Evolutionary conservation across 2,797 vertebrate species (phyloP), one percentile per base, ranked within the genome.

Genomic region (Manis pentadactyla): DNA sequence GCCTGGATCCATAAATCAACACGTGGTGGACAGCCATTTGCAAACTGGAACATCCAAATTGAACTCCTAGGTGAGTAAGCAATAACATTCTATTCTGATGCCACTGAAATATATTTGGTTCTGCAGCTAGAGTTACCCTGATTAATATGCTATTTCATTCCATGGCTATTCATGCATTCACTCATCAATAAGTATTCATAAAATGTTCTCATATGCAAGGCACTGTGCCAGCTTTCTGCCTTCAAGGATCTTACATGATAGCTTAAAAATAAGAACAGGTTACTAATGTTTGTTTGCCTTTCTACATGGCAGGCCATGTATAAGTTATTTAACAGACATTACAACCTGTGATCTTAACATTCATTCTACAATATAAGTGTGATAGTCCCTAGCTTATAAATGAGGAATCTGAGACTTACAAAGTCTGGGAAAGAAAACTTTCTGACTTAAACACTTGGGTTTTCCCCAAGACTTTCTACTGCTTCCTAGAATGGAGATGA

Each of bases 141-240:
- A 97, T 96, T 96, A 97, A 94, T 97, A 96, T 1, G 21, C 59
- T 88, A 61, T 84, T 97, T 87, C 82, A 96, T 68, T 63, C 69
- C 87, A 91, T 87, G 88, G 85, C 94, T 97, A 96, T 94, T 97
- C 94, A 97, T 94, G 94, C 39, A 61, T 92, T 93, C 77, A 87
- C 64, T 95, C 66, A 94, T 93, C 87, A 88, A 94, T 97, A 97
- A 97, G 97, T 98, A 97, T 96, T 96, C 94, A 96, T 97, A 89
- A 95, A 95, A 83, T 69, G 69, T 66, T 87, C 92, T 92, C 94
- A 79, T 79, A 90, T 42, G 49, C 66, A 97, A 91, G 90, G 88
- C 91, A 84, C 59, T n/a, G 0, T 77, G 95, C 93, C 95, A 95
- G 64, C 55, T 94, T 96, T 94, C 69, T 93, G 37, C 93, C 89